Evolutionary conservation across 1,140 invertebrate genomes (phyloP).

Genomic region (Holcopasites calliopsidis): DNA sequence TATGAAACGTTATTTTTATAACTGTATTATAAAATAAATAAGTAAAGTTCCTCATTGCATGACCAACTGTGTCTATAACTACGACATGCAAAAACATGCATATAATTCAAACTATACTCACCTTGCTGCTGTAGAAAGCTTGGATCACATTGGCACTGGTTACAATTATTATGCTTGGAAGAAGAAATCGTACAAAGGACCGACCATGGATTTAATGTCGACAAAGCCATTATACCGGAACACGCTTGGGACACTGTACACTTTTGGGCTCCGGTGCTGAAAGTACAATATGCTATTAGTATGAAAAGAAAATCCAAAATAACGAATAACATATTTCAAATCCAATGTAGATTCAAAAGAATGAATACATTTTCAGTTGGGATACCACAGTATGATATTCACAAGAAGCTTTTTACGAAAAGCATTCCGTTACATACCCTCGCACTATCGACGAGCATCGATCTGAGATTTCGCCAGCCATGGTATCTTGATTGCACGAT

Average conservation of each 20-base stretch:
- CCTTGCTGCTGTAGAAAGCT: constrained; percentile 6
- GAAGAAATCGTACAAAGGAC: constrained; percentile 7
- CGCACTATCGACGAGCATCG: constrained; percentile 34
- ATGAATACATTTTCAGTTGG: constrained; percentile 32
- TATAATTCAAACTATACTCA: neutral
- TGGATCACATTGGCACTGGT: constrained; percentile 23
- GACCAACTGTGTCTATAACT: too few relatives aligned
- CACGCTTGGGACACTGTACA: constrained; percentile 40
- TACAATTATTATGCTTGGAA: constrained; percentile 26
- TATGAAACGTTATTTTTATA: too few relatives aligned
- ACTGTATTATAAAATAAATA: too few relatives aligned
- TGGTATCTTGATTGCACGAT: constrained; percentile 53
- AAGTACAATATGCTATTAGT: constrained; percentile 59
- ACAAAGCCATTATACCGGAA: constrained; percentile 35
- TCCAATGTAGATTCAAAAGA: neutral
- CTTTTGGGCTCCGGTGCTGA: constrained; percentile 38
- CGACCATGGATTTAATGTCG: neutral
- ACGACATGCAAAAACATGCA: too few relatives aligned
- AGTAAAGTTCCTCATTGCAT: neutral
- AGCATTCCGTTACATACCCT: constrained; percentile 47
- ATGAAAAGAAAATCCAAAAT: neutral
- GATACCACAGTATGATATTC: constrained; percentile 45
- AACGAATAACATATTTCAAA: neutral
- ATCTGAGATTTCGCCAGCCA: constrained; percentile 44
- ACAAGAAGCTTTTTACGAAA: constrained; percentile 48